phyloP scores from a whole-genome alignment of 2,113 vertebrate species.

The Fregata magnificens region DNA sequence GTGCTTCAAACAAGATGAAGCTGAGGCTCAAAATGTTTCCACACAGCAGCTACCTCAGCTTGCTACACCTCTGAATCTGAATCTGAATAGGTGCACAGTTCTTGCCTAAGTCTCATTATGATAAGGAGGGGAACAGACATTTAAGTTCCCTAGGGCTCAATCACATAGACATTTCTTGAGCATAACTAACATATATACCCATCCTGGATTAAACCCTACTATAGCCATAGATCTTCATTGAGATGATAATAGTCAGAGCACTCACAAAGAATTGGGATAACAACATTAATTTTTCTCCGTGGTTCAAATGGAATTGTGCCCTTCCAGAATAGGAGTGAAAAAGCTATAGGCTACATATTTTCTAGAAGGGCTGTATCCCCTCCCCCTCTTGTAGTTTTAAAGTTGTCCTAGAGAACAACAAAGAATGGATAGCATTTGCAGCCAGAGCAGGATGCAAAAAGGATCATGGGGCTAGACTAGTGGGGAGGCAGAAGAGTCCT shows the following conservation, averaged over 20 bases:
- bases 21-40: not conserved
- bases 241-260: not conserved
- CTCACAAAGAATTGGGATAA: not conserved
- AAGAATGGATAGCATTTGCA: not conserved
- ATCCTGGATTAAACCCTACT: not conserved
- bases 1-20: not conserved
- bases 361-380: not conserved
- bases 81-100: not conserved
- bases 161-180: not conserved
- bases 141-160: not conserved
- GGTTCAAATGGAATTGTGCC: not conserved
- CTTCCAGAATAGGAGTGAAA: not conserved
- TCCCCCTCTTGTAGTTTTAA: not conserved
- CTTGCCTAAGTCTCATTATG: not conserved
- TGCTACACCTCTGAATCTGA: not conserved
- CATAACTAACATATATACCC: not conserved
- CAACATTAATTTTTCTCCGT: not conserved
- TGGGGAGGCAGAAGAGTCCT: not conserved
- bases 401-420: not conserved
- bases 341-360: not conserved
- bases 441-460: rapidly evolving
- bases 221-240: not conserved
- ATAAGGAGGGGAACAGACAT: not conserved
- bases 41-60: not conserved
- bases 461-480: not conserved